phyloP scores from a whole-genome alignment of 2,797 vertebrate genomes.

The Pristis pectinata region DNA sequence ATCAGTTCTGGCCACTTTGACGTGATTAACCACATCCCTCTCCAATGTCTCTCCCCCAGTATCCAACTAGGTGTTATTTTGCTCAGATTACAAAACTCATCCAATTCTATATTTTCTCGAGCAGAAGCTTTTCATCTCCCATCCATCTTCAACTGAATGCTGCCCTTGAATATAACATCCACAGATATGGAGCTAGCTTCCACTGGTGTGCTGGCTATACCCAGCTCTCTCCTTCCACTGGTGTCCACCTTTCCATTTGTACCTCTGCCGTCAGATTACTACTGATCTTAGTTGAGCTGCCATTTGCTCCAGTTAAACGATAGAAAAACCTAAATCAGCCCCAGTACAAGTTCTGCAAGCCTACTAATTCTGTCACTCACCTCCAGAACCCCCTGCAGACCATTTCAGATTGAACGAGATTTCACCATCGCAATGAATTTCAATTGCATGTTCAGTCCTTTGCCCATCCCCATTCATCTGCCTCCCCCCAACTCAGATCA shows the following conservation, averaged over 20 bases:
- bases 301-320: neutral
- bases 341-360: neutral
- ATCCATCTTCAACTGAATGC: neutral
- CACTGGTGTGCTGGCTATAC: neutral
- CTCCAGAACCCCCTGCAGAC: too few species aligned
- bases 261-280: neutral
- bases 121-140: neutral
- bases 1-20: neutral
- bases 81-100: neutral
- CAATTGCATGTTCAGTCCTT: neutral
- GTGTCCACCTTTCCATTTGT: neutral
- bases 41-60: neutral
- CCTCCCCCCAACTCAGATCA: neutral
- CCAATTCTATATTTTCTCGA: neutral
- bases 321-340: neutral
- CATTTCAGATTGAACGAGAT: neutral
- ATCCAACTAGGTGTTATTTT: neutral
- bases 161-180: neutral
- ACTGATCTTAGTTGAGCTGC: too few species aligned
- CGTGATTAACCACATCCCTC: neutral
- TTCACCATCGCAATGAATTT: neutral
- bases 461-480: neutral
- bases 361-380: neutral
- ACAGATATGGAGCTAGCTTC: neutral
- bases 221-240: neutral